Percentiles rank a stretch among this genome's conserved stretches.
Evolutionary conservation across 2,797 vertebrate genomes (phyloP).

Genomic region (Crax fasciolata): DNA sequence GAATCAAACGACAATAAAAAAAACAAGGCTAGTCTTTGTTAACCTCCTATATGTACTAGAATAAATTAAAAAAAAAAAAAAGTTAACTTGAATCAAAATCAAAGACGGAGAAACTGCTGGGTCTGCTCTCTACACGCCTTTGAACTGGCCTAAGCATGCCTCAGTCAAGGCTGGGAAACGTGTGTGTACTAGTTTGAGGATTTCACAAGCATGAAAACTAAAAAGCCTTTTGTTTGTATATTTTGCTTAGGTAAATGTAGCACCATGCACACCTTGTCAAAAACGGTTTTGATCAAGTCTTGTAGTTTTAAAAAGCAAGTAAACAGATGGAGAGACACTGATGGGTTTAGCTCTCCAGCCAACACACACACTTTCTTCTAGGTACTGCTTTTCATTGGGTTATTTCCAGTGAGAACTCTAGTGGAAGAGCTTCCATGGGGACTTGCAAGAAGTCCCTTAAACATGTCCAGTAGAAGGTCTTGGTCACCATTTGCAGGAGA

Average conservation of each 20-base stretch:
- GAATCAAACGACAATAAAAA: background rate
- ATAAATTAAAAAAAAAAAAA: background rate
- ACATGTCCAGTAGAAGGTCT: background rate
- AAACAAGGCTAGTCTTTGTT: background rate
- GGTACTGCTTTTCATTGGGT: constrained; percentile 3
- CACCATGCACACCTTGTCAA: background rate
- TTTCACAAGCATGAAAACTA: constrained; percentile 59
- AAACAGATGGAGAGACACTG: background rate
- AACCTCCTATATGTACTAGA: background rate
- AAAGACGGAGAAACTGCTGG: constrained; percentile 56
- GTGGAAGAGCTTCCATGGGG: background rate
- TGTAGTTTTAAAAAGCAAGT: background rate
- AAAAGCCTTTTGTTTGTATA: constrained; percentile 19
- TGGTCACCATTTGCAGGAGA: background rate
- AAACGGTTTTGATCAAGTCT: background rate
- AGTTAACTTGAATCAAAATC: constrained; percentile 43
- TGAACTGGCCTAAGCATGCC: constrained; percentile 70
- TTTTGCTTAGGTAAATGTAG: constrained; percentile 20
- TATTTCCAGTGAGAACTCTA: background rate
- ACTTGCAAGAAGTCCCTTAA: background rate
- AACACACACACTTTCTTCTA: constrained; percentile 7
- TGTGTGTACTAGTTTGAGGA: constrained; percentile 51
- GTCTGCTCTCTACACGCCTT: constrained; percentile 39
- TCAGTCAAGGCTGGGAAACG: background rate
- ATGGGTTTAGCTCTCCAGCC: background rate